Base-by-base conservation (phyloP, 2,797 vertebrate species). In the Coranthus polyacanthus region DNA sequence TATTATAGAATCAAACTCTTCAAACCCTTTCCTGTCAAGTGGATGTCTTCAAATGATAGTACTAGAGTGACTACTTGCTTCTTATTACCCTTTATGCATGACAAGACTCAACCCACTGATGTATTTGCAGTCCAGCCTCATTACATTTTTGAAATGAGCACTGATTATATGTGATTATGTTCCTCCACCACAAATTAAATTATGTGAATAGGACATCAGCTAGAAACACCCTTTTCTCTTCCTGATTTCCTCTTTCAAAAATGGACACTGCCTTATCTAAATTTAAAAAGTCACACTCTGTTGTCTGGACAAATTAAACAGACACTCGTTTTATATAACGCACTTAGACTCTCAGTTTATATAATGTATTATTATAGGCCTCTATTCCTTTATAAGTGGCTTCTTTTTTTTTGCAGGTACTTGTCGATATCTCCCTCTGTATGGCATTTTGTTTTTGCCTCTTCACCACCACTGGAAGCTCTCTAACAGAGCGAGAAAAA, bases 141-240 rank as follows among this genome's bases (percentile, higher is more conserved):
- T 73, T 71, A 43, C 12, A 45, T 21, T 38, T 70, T 50, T 60
- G 2, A 78, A 72, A 76, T 58, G 39, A 78, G 71, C 21, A 47
- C 44, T 73, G 65, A 75, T 75, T 56, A 71, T 49, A 60, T 54
- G 29, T 68, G 49, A 79, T 77, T 69, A 76, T 64, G 24, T 60
- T 72, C 6, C 26, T 64, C 24, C 7, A 39, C 20, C 12, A 47
- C 43, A 77, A 76, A 80, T 82, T 71, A 34, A 83, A 76, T 78
- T 34, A 52, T 57, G 21, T 65, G 61, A 77, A 38, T 21, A 22
- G 66, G 62, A 74, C 34, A 29, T 3, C 21, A 65, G 39, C 38
- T 39, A 52, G 29, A 72, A 54, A 68, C 1, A 3, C 26, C 44
- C 47, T 57, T 72, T 67, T 36, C 38, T 69, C 21, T 52, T 54